Evolutionary conservation across 2,113 vertebrate genomes (phyloP), one percentile per base, ranked within the genome.

Genomic region (Istiophorus platypterus): DNA sequence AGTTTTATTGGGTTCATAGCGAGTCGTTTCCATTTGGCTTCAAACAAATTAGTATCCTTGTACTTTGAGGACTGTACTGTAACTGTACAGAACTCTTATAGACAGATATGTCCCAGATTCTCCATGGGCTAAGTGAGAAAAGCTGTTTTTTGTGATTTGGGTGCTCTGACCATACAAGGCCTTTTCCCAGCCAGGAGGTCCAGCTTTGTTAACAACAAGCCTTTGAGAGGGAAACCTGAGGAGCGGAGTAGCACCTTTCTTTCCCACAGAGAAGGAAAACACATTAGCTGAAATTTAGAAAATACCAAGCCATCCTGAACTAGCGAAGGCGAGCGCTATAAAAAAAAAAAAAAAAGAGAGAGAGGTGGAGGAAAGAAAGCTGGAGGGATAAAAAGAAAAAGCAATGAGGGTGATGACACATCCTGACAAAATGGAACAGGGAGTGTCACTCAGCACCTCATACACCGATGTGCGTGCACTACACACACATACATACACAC

Each of bases 371-470:
- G 42, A 71, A 56, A 72, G 57, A 41, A 14, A 29, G 76, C 69
- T 45, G 37, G 42, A 85, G 72, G 86, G 76, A 81, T 64, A 39
- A 79, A 82, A 58, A 85, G 69, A 76, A 81, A 80, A 84, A 64
- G 68, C 45, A 20, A 69, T 15, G 57, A 75, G 56, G 82, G 86
- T 65, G 89, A 71, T 90, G 91, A 93, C 91, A 93, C 82, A 81
- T 91, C 74, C 80, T 89, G 88, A 93, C 88, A 89, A 82, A 90
- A 82, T 62, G 65, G 52, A 89, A 87, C 89, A 89, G 88, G 72
- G 81, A 81, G 81, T 78, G 63, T 87, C 92, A 89, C 82, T 93
- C 92, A 78, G 77, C 91, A 88, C 90, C 84, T 89, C 82, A 18
- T 51, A 85, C 88, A 76, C 78, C 20, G 37, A 54, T 58, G 51